Base-by-base conservation (phyloP, 1,140 invertebrate species). In the Drosophila subobscura region DNA sequence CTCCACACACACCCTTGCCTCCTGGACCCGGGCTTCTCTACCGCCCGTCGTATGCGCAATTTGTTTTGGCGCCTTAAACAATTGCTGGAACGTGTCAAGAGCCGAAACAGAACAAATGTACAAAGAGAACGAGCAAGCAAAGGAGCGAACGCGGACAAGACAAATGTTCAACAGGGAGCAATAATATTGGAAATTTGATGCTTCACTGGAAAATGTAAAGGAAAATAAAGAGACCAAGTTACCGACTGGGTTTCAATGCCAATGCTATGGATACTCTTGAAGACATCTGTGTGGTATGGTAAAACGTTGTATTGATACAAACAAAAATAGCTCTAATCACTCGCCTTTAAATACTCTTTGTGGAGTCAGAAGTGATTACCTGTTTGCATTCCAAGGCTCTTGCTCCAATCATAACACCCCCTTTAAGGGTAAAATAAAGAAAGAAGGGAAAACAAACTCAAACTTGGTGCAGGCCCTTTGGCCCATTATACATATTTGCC, bases 131-230 rank as follows among this genome's bases (percentile, higher is more conserved):
- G 29, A 8, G 29, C 3, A 8, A 33, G 29, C 16, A 8, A 37
- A 49, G 45, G 41, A 7, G 53, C 29, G 8, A 33, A 33, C 50
- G 55, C 52, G 41, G 37, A 37, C 33, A 68, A 84, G 79, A 84
- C 72, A 83, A 84, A 83, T 83, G 79, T 72, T 83, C 75, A 84
- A 84, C 79, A 76, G 79, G 79, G 75, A 79, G 79, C 79, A 79
- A 84, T 84, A 84, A 84, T 84, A 84, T 84, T 84, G 66, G 70
- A 84, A 84, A 84, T 79, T 85, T 85, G 76, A 84, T 79, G 79
- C 79, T 45, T 33, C 37, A 33, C 64, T 68, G 66, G 51, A 70
- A 68, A 70, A 49, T 68, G 51, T 47, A 49, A 56, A 25, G 51
- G 14, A 45, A 51, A 8, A 12, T 2, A 37, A 37, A 37, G 10